Conservation (phyloP, 2,888 invertebrate genomes). For the Sphinx pinastri region DNA sequence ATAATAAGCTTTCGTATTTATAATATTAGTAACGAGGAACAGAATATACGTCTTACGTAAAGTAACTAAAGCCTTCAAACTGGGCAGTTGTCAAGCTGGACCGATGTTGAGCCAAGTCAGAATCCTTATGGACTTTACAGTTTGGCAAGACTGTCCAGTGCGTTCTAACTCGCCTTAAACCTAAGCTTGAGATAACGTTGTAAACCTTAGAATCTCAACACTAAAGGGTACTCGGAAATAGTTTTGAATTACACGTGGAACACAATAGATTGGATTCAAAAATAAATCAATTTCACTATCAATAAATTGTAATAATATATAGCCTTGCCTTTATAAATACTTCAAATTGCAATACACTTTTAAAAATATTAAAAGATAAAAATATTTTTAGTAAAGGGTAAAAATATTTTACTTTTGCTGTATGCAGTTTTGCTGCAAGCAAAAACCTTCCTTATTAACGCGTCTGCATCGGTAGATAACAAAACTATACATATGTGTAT, state of each 20-base stretch:
- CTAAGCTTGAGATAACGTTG: not conserved
- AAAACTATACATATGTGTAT: not conserved
- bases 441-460: not conserved
- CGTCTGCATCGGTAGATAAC: not conserved
- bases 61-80: not conserved
- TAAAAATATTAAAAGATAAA: not conserved
- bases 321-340: not conserved
- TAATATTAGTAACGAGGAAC: too few relatives aligned
- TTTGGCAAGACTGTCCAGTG: conserved; percentile 1
- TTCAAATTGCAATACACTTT: not conserved
- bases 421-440: not conserved
- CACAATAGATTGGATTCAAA: not conserved
- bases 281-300: too few relatives aligned
- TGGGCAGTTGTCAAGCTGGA: not conserved
- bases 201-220: not conserved
- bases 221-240: not conserved
- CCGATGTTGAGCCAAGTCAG: conserved; percentile 1
- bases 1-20: too few relatives aligned
- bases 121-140: conserved; percentile 14
- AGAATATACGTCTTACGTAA: not conserved
- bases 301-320: too few relatives aligned
- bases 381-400: not conserved
- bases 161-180: not conserved
- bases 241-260: not conserved
- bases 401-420: not conserved